Evolutionary conservation across 1,140 invertebrate species (phyloP).

Genomic region (Planococcus citri): DNA sequence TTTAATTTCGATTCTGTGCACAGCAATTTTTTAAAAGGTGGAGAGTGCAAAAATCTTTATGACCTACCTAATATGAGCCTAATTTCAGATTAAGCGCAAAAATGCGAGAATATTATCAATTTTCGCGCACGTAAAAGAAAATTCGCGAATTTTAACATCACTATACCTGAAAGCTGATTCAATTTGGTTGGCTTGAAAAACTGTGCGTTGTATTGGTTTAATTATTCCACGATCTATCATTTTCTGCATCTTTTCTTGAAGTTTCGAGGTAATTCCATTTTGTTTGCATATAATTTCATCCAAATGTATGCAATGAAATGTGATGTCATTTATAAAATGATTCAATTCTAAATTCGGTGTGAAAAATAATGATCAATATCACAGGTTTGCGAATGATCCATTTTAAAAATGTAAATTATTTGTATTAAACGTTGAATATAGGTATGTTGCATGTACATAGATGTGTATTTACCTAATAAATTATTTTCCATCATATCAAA

Average conservation of each 20-base stretch:
- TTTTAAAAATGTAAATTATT: not conserved
- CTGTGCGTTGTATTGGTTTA: conserved; percentile 44
- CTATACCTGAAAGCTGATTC: conserved; percentile 46
- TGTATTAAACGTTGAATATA: too few species aligned
- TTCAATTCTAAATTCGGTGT: conserved; percentile 35
- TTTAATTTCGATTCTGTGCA: too few species aligned
- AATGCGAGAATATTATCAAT: too few species aligned
- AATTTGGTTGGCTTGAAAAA: conserved; percentile 46
- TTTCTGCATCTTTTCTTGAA: conserved; percentile 39
- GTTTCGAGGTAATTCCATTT: conserved; percentile 34
- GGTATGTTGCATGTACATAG: not conserved
- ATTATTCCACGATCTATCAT: conserved; percentile 53
- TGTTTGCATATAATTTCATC: conserved; percentile 51
- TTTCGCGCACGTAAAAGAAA: too few species aligned
- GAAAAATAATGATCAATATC: not conserved
- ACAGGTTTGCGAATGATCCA: too few species aligned
- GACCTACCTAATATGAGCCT: too few species aligned
- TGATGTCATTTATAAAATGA: conserved; percentile 67
- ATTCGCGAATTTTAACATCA: too few species aligned
- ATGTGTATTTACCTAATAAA: conserved; percentile 36
- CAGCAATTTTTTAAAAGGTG: too few species aligned
- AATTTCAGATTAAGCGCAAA: too few species aligned
- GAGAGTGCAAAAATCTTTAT: too few species aligned
- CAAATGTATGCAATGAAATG: conserved; percentile 76
- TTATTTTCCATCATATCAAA: conserved; percentile 53